Evolutionary conservation across 2,797 vertebrate genomes (phyloP).

Genomic region (Galaxias olidus): DNA sequence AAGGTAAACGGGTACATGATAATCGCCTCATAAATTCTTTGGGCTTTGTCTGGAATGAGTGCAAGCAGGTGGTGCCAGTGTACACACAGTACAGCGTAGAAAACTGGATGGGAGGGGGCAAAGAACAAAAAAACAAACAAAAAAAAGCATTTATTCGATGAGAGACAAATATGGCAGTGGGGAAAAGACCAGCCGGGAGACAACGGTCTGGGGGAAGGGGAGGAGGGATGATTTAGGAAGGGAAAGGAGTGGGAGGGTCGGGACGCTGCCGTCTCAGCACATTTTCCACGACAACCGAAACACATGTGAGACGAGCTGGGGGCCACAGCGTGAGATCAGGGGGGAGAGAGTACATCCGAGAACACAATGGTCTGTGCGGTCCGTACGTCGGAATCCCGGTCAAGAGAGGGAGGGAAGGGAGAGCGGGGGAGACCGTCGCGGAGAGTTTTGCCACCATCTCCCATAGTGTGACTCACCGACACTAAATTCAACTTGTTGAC

Average conservation of each 20-base stretch:
- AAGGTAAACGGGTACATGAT: slow-evolving; percentile 33
- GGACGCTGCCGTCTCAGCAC: slow-evolving; percentile 21
- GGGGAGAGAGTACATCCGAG: too few species aligned
- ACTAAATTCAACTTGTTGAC: slow-evolving; percentile 75
- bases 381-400: neutral
- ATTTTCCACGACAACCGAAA: slow-evolving; percentile 27
- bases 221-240: slow-evolving; percentile 19
- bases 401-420: neutral
- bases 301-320: slow-evolving; percentile 24
- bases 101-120: too few species aligned
- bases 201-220: neutral
- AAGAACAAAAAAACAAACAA: too few species aligned
- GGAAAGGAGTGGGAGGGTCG: slow-evolving; percentile 21
- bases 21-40: slow-evolving; percentile 51
- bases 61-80: slow-evolving; percentile 4
- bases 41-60: slow-evolving; percentile 26
- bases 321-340: slow-evolving; percentile 26
- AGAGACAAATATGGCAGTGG: too few species aligned
- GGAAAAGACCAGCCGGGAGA: neutral
- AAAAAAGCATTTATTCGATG: too few species aligned
- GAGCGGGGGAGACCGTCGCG: slow-evolving; percentile 19
- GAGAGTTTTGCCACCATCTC: slow-evolving; percentile 8
- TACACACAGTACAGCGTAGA: too few species aligned
- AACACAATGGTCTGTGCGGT: too few species aligned
- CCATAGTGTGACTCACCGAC: slow-evolving; percentile 49